Evolutionary conservation across 2,113 vertebrate species (phyloP).

Genomic region (Oryzias celebensis): DNA sequence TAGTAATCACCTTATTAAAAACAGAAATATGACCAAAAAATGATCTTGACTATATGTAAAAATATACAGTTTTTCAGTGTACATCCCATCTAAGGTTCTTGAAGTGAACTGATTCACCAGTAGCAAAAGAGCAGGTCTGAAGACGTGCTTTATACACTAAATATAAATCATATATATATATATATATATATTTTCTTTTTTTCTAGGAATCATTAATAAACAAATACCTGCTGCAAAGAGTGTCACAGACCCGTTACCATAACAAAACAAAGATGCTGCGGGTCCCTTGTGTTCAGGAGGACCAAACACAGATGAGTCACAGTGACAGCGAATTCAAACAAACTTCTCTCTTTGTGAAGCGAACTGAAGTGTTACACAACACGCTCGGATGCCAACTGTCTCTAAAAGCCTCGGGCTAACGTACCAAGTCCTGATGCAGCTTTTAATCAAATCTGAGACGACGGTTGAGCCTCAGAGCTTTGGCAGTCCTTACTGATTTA

Average conservation of each 20-base stretch:
- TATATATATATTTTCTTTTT: constrained; percentile 1
- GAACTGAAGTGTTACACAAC: constrained; percentile 22
- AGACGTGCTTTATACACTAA: not conserved
- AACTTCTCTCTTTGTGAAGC: constrained; percentile 8
- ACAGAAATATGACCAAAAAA: too few relatives aligned
- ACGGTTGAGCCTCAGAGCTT: constrained; percentile 10
- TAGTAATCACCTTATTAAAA: too few relatives aligned
- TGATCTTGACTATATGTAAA: too few relatives aligned
- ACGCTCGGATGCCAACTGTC: constrained; percentile 1
- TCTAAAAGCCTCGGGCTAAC: not conserved
- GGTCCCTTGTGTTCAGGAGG: constrained; percentile 29
- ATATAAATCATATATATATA: constrained; percentile 2
- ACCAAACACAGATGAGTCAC: constrained; percentile 53
- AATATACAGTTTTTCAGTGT: constrained; percentile 10
- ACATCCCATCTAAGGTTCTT: constrained; percentile 34
- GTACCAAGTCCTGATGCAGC: constrained; percentile 23
- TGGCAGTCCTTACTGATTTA: constrained; percentile 14
- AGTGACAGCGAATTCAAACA: constrained; percentile 19
- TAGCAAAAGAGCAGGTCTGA: constrained; percentile 7
- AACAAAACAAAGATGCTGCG: constrained; percentile 14
- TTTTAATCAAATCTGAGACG: constrained; percentile 7
- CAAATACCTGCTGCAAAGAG: constrained; percentile 54
- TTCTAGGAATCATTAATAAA: constrained; percentile 39
- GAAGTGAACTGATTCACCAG: constrained; percentile 52
- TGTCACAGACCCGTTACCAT: constrained; percentile 36